A percentile compares a stretch with the other conserved stretches of the same genome.
Evolutionary conservation across 1,140 invertebrate genomes (phyloP).

Genomic region (Nebria ingens): DNA sequence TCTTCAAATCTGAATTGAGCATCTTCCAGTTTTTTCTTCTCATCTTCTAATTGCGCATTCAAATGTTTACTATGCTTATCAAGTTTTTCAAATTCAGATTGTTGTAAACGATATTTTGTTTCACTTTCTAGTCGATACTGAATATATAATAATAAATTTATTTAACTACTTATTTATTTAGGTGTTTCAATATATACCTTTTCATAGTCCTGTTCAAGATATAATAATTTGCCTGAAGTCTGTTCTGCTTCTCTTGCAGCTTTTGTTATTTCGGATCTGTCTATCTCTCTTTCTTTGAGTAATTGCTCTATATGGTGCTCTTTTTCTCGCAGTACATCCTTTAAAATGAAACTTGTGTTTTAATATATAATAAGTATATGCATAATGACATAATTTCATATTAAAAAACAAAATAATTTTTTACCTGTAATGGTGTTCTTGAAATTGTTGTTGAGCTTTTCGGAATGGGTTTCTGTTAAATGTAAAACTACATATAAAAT

Average conservation of each 20-base stretch:
- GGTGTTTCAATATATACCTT: constrained; percentile 31
- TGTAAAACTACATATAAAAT: no score
- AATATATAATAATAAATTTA: constrained; percentile 14
- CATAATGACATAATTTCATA: no score
- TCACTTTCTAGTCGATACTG: constrained; percentile 47
- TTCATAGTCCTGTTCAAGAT: constrained; percentile 43
- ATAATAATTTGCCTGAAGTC: constrained; percentile 42
- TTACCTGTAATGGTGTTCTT: constrained; percentile 32
- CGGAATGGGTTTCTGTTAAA: constrained; percentile 24
- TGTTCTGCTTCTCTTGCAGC: constrained; percentile 60
- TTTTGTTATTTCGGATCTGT: constrained; percentile 68
- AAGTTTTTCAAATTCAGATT: constrained; percentile 37
- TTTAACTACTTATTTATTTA: constrained; percentile 14
- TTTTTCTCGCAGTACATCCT: constrained; percentile 88
- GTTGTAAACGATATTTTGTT: constrained; percentile 34
- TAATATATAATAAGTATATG: no score
- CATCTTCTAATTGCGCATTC: constrained; percentile 64
- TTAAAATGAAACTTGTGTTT: constrained; percentile 17
- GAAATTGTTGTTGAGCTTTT: constrained; percentile 26
- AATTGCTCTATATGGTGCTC: constrained; percentile 85
- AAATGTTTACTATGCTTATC: constrained; percentile 57
- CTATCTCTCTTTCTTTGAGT: constrained; percentile 79
- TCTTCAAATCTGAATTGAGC: constrained; percentile 86
- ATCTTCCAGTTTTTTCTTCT: constrained; percentile 82
- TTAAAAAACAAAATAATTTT: constrained; percentile 2